phyloP scores from a whole-genome alignment of 2,113 vertebrate genomes.

The Notothenia rossii region DNA sequence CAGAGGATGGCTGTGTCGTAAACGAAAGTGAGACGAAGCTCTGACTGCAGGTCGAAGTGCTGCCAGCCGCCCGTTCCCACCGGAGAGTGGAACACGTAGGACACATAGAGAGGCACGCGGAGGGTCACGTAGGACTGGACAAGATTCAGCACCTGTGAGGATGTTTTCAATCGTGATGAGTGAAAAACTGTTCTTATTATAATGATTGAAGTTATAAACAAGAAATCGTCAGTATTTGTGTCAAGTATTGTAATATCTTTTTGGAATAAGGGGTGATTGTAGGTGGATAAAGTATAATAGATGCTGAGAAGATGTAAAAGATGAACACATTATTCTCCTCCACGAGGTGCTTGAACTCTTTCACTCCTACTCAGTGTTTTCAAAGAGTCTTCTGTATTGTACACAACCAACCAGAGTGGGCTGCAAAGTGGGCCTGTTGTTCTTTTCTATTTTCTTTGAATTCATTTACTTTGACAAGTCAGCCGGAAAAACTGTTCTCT shows the following conservation, averaged over 20 bases:
- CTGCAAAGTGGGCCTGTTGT: constrained; percentile 28
- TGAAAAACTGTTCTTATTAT: neutral
- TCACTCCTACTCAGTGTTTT: constrained; percentile 56
- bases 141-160: constrained; percentile 90
- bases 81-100: constrained; percentile 94
- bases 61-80: constrained; percentile 93
- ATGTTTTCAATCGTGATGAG: neutral
- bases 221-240: neutral
- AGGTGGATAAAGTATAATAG: constrained; percentile 47
- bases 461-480: neutral
- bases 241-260: constrained; percentile 21
- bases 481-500: neutral
- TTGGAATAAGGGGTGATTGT: constrained; percentile 15
- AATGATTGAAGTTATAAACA: neutral
- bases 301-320: constrained; percentile 48
- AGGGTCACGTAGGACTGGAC: constrained; percentile 96
- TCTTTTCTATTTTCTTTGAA: neutral
- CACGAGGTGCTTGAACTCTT: constrained; percentile 49
- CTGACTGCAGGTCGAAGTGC: constrained; percentile 94
- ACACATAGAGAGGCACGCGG: constrained; percentile 93
- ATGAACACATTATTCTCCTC: constrained; percentile 57
- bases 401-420: constrained; percentile 16
- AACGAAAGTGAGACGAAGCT: constrained; percentile 95
- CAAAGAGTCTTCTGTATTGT: constrained; percentile 32
- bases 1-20: constrained; percentile 98